A percentile compares a stretch with the other conserved stretches of the same genome.
Evolutionary conservation across 2,113 vertebrate species (phyloP).

Genomic region (Diadophis punctatus): DNA sequence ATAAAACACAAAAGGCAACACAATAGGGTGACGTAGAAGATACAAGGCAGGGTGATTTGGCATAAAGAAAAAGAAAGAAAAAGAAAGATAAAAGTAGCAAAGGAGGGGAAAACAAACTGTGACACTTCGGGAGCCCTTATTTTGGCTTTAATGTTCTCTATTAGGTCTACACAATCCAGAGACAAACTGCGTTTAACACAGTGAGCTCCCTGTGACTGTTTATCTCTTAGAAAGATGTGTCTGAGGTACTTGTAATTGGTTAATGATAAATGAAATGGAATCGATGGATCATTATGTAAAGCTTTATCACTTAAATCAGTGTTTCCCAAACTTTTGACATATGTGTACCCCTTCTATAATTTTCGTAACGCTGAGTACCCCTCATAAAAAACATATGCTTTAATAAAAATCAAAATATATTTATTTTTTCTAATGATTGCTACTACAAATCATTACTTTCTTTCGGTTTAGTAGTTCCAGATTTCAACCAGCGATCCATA

Average conservation of each 20-base stretch:
- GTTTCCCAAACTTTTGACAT: too few relatives aligned
- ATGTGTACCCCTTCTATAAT: too few relatives aligned
- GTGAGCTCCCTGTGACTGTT: not conserved
- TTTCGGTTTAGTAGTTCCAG: too few relatives aligned
- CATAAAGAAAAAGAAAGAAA: not conserved
- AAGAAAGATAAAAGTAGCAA: not conserved
- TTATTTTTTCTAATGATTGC: too few relatives aligned
- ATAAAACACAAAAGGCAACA: not conserved
- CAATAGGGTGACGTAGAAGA: slow-evolving; percentile 15
- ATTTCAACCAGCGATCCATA: too few relatives aligned
- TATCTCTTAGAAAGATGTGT: not conserved
- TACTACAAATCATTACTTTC: too few relatives aligned
- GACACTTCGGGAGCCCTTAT: not conserved
- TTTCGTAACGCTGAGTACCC: too few relatives aligned
- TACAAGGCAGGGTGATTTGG: not conserved
- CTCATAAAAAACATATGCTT: too few relatives aligned
- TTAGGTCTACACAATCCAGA: not conserved
- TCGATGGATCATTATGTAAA: not conserved
- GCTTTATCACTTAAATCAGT: not conserved
- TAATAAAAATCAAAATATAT: too few relatives aligned
- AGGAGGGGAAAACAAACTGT: not conserved
- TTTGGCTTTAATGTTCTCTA: not conserved
- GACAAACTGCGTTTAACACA: not conserved
- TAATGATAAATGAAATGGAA: not conserved
- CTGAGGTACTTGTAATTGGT: not conserved